phyloP scores from a whole-genome alignment of 2,888 invertebrate genomes.

The Eulithis prunata region DNA sequence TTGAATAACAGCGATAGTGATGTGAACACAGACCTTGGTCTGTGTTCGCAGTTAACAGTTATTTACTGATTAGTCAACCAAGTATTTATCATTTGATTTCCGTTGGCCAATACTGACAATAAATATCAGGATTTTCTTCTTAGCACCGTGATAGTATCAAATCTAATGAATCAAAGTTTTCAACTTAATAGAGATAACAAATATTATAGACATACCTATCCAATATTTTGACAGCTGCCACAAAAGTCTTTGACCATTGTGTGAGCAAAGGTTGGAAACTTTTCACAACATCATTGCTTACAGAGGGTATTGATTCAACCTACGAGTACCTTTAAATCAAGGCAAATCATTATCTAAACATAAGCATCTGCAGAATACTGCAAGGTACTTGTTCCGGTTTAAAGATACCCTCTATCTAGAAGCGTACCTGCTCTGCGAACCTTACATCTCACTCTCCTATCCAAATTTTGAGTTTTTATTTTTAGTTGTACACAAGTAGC shows the following conservation, averaged over 20 bases:
- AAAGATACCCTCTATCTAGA: conserved; percentile 3
- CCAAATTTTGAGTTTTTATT: conserved; percentile 30
- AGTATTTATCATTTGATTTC: background rate
- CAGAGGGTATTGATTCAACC: conserved; percentile 8
- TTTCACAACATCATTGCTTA: conserved; percentile 21
- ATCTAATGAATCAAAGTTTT: background rate
- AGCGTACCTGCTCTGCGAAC: conserved; percentile 10
- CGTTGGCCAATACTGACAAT: background rate
- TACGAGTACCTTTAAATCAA: background rate
- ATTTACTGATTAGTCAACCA: background rate
- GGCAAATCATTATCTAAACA: background rate
- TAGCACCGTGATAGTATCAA: background rate
- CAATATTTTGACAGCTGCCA: conserved; percentile 27
- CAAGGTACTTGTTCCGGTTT: background rate
- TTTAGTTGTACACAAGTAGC: conserved; percentile 32
- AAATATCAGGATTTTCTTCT: background rate
- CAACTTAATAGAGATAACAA: background rate
- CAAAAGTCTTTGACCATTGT: conserved; percentile 29
- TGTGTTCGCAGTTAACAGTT: background rate
- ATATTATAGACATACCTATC: no score
- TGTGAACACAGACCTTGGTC: background rate
- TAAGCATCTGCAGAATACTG: background rate
- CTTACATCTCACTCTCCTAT: conserved; percentile 28
- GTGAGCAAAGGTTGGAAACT: conserved; percentile 29
- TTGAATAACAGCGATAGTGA: background rate